Conservation (phyloP, 2,797 vertebrate genomes). For the Acipenser transmontanus region DNA sequence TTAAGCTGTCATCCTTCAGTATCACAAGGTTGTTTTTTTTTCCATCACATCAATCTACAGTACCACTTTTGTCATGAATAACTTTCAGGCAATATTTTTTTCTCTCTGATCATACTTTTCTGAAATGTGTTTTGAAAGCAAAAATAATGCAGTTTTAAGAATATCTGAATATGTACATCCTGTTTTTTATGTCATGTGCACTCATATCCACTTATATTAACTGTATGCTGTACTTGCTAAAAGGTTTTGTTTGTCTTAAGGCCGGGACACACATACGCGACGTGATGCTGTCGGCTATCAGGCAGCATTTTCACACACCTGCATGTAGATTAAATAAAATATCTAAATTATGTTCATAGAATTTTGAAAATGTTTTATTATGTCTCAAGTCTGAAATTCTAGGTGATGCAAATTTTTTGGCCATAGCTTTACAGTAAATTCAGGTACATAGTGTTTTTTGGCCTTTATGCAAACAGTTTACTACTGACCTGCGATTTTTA, state of each 20-base stretch:
- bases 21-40: slow-evolving; percentile 23
- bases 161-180: slow-evolving; percentile 28
- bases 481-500: background rate
- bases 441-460: too few relatives aligned
- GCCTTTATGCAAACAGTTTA: slow-evolving; percentile 1
- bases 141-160: slow-evolving; percentile 7
- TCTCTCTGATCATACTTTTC: slow-evolving; percentile 12
- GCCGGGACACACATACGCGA: too few relatives aligned
- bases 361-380: too few relatives aligned
- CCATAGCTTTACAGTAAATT: too few relatives aligned
- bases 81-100: background rate
- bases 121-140: slow-evolving; percentile 24
- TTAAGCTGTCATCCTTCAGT: slow-evolving; percentile 43
- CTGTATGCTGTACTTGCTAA: background rate
- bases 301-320: too few relatives aligned
- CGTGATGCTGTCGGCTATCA: too few relatives aligned
- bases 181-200: slow-evolving; percentile 16
- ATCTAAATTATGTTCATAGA: too few relatives aligned
- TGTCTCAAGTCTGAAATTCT: too few relatives aligned
- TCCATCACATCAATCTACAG: slow-evolving; percentile 21
- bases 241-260: background rate
- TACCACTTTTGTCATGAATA: background rate
- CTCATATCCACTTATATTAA: slow-evolving; percentile 10
- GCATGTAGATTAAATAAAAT: too few relatives aligned
- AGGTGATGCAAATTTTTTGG: too few relatives aligned